Base-by-base conservation (phyloP, 2,797 vertebrate species). In the Silurus aristotelis region DNA sequence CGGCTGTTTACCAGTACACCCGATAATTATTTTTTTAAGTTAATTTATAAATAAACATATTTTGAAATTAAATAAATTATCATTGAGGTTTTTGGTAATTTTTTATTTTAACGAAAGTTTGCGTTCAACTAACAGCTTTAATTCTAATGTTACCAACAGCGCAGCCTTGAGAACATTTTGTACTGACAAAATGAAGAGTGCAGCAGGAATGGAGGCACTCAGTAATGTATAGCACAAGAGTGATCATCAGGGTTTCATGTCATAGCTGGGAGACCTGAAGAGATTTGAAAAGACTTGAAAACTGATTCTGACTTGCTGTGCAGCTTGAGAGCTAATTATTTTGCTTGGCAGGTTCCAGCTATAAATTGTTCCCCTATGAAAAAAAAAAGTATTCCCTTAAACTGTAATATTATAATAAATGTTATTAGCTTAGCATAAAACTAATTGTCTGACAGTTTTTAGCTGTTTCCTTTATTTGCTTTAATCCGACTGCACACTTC, bases 191-290 rank as follows among this genome's bases (percentile, higher is more conserved):
- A 71, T 71, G 20, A 72, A n/a, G 43, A 48, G 46, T n/a, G 5
- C 72, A 55, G 7, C 48, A 9, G 72, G 56, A 75, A 56, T 75
- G 72, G 52, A 75, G 56, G 12, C 22, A 73, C 46, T 75, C 72
- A 17, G n/a, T 56, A 55, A 75, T n/a, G 48, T 75, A 25, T 17
- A 75, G 15, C n/a, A 56, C n/a, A 75, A 75, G 48, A 56, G n/a
- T 75, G 12, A 55, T 75, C 48, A 27, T 75, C 72, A 75, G 72
- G 52, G 72, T 75, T 55, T 52, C 72, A 61, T 78, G 60, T 61
- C 19, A 78, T 78, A 78, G 31, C 55, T 61, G 25, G 17, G 10
- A 78, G 55, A 38, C 76, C 52, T 58, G 25, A 38, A 60, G 76
- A 61, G 46, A 75, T 25, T 25, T 55, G 6, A 56, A 55, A 25